Percentiles rank a stretch among this genome's conserved stretches.
Conservation (phyloP, 2,797 vertebrate genomes). For the Heteromormyrus szaboi region DNA sequence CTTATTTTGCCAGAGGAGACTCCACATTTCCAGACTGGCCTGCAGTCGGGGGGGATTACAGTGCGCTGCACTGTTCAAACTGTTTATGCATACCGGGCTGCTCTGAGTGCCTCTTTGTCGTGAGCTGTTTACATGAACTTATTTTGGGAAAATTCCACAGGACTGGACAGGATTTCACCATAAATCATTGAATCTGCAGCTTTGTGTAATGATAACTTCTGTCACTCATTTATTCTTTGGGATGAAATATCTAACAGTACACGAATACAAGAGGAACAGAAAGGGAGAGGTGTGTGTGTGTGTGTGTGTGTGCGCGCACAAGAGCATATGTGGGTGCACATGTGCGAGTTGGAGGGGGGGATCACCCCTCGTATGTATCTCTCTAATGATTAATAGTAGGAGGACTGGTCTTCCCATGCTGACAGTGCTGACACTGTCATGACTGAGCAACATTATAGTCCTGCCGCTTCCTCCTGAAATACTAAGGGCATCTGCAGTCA, state of each 20-base stretch:
- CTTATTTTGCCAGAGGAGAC: slow-evolving; percentile 75
- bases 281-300: slow-evolving; percentile 42
- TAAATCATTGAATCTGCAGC: slow-evolving; percentile 85
- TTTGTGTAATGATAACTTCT: slow-evolving; percentile 85
- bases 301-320: background rate
- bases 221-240: slow-evolving; percentile 69
- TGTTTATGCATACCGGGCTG: slow-evolving; percentile 85
- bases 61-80: slow-evolving; percentile 79
- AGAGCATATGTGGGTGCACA: too few relatives aligned
- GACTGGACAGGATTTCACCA: slow-evolving; percentile 75
- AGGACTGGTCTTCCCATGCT: slow-evolving; percentile 2
- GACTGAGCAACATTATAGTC: background rate
- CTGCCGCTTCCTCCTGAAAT: background rate
- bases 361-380: background rate
- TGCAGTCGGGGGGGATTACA: slow-evolving; percentile 79
- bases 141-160: slow-evolving; percentile 97
- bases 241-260: slow-evolving; percentile 54
- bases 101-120: slow-evolving; percentile 89
- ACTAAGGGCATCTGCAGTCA: background rate
- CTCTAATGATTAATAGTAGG: slow-evolving; percentile 6
- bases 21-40: slow-evolving; percentile 66
- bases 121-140: slow-evolving; percentile 87
- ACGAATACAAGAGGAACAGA: slow-evolving; percentile 41
- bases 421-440: background rate
- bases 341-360: background rate